Base-by-base conservation (phyloP, 2,888 invertebrate species). In the Oxytorus armatus region DNA sequence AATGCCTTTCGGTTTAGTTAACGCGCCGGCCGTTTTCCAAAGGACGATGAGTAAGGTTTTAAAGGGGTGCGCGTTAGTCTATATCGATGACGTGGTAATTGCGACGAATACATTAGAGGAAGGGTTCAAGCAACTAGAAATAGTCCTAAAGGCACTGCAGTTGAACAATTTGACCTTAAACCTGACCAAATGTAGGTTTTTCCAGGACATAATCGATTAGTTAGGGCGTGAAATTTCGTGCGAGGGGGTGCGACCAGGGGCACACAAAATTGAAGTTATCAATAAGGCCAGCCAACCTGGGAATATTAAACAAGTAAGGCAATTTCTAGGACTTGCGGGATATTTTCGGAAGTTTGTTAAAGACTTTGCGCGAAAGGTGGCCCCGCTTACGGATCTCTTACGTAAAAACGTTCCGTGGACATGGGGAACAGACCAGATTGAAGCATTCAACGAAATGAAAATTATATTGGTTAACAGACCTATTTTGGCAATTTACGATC, bases 21-120 rank as follows among this genome's bases (percentile, higher is more conserved):
- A 85, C 61, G 83, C 79, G 0, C 84, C 84, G 0, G 75, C 83
- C 8, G 83, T 85, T 10, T 86, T 82, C 69, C 75, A 66, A 25
- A 65, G 87, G 23, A 83, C 89, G 74, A 90, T 91, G 70, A 86
- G 89, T 59, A 72, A 83, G 11, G 82, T 87, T 3, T 61, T 88
- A 0, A 53, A 55, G 3, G 44, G 72, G n/a, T n/a, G n/a, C n/a
- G n/a, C n/a, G n/a, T n/a, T n/a, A n/a, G n/a, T 83, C 0, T 86
- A 88, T 55, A 82, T 88, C 69, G 86, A 82, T 18, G 86, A 88
- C 47, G 66, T 88, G 0, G 55, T 88, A 4, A 81, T 88, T 5
- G 82, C 86, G 0, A 79, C 82, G 7, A 33, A 66, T 5, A 79
- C 76, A 3, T 57, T 83, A n/a, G 69, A 79, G 1, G 86, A 87